Evolutionary conservation across 2,113 vertebrate species (phyloP), one percentile per base, ranked within the genome.

Genomic region (Neodontobutis hainanensis): DNA sequence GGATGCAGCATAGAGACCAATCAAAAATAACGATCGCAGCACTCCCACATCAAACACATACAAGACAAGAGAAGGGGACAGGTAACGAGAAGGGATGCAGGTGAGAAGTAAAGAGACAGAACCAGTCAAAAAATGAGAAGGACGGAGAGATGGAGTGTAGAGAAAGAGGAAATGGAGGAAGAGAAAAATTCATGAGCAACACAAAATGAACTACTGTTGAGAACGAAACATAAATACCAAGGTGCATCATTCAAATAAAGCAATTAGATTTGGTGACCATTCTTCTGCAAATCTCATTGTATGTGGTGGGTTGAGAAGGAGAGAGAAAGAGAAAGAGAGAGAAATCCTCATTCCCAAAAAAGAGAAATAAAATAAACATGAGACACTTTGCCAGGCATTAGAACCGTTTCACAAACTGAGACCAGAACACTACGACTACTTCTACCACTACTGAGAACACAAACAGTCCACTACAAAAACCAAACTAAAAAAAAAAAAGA

Each of bases 171-270:
- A 77, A 68, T 78, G 50, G 51, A 49, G 61, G 76, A 65, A 68
- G 67, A 65, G 52, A 65, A 63, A 43, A 75, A 78, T 74, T 83
- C 80, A 89, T 80, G 77, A 89, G 79, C 85, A 89, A 91, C 86
- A 88, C 75, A 87, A 67, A 53, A 64, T 59, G 80, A 82, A 68
- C 69, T 71, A 86, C 75, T 53, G 60, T 84, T 51, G 35, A 59
- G 87, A 82, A 87, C 48, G 77, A 80, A 83, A 87, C 71, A 79
- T 59, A 71, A 74, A 87, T 79, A 90, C 86, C 81, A 89, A 87
- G 85, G 90, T 92, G 91, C 89, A 84, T 92, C 91, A 92, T 92
- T 91, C 91, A 90, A 83, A 89, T 85, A 88, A 90, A 90, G 87
- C 87, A 88, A 89, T 89, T 87, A 83, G 77, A 89, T 87, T 89